Base-by-base conservation (phyloP, 2,888 invertebrate genomes). In the Thyatira batis region DNA sequence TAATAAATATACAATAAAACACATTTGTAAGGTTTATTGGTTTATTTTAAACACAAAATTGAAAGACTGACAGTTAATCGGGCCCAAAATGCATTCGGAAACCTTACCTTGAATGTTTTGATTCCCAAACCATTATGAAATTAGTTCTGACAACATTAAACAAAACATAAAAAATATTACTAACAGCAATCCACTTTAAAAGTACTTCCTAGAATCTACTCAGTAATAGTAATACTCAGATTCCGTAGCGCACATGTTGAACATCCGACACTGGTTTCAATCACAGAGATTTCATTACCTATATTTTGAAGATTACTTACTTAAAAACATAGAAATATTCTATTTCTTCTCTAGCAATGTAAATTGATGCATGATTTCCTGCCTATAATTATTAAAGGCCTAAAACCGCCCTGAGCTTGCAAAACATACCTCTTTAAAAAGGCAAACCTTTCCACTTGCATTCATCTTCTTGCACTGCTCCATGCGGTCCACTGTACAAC, bases 21-120 rank as follows among this genome's bases (percentile, higher is more conserved):
- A 63, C 61, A 56, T 62, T 59, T 53, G 62, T 77, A 73, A 80
- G 80, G 79, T 89, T 87, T 87, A 89, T 84, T 83, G 82, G 84
- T 90, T 91, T 90, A 89, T 89, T 89, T 88, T 76, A 88, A 90
- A 90, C 90, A 90, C 90, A 90, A 90, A 87, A 85, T 87, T 89
- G 88, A 84, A 89, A 87, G 86, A 89, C 83, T 85, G 85, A 88
- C 84, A 89, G 80, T 85, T 84, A 82, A 82, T 84, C 85, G 82
- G 85, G 85, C 79, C 85, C 84, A 86, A 84, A 83, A 84, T 83
- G 82, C 80, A 80, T 84, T 84, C 69, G 79, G 85, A 84, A 87
- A 85, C 81, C 82, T 65, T 67, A 71, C 65, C 60, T 70, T 71
- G 69, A 76, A 80, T 75, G 70, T 73, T 78, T 72, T 76, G 82